Evolutionary conservation across 2,113 vertebrate species (phyloP).

Genomic region (Spermophilus dauricus): DNA sequence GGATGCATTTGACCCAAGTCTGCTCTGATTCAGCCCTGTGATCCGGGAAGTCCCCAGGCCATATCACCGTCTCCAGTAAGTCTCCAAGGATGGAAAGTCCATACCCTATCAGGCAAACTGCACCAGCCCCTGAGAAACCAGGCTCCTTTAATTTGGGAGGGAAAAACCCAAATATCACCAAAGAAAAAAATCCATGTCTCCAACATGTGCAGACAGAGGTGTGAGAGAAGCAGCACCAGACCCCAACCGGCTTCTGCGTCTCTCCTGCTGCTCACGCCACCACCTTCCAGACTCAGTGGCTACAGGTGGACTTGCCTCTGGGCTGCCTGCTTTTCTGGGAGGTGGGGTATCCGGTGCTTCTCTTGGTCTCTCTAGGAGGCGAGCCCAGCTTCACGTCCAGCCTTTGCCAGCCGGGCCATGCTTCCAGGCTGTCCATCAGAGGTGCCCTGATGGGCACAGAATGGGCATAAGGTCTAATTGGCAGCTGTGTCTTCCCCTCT

Average conservation of each 20-base stretch:
- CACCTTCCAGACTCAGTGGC: not conserved
- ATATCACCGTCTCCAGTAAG: not conserved
- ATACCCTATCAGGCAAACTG: too few relatives aligned
- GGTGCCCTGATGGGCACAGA: fast-evolving
- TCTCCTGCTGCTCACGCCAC: not conserved
- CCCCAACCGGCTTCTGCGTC: not conserved
- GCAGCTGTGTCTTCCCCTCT: not conserved
- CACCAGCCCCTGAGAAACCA: not conserved
- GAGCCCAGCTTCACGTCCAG: too few relatives aligned
- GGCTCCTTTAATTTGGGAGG: not conserved
- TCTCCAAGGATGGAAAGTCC: not conserved
- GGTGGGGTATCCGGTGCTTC: not conserved
- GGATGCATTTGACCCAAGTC: not conserved
- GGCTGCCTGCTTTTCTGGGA: not conserved
- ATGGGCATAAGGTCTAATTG: not conserved
- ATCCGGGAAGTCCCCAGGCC: not conserved
- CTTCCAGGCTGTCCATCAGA: not conserved
- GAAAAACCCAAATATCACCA: not conserved
- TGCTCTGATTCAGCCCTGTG: not conserved
- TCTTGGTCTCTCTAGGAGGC: not conserved
- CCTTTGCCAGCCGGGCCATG: not conserved
- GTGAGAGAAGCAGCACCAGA: too few relatives aligned
- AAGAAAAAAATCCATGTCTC: not conserved
- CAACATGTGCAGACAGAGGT: not conserved
- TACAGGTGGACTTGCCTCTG: not conserved